Percentiles rank a stretch among this genome's conserved stretches.
These are phyloP conservation scores for Hydrocynus forskahlii DNA, from an alignment of 2,797 vertebrate genomes.

Conservation along the genomic window DNA sequence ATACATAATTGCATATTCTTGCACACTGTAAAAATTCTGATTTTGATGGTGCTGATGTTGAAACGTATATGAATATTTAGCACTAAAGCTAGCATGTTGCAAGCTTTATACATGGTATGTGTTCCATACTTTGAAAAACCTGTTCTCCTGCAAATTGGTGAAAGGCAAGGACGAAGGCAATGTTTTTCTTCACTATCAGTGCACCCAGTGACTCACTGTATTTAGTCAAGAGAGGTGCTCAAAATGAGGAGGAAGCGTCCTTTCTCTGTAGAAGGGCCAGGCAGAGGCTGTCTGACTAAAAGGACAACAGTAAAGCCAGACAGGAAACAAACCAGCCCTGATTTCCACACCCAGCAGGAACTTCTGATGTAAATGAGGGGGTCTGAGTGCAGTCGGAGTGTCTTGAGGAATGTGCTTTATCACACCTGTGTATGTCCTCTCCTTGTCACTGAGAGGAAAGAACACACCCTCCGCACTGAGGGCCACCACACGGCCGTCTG, in stretches of 20 bases:
- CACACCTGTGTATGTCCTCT: slow-evolving; percentile 62
- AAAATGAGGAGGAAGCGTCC: slow-evolving; percentile 21
- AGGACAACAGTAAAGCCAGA: background rate
- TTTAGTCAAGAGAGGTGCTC: slow-evolving; percentile 21
- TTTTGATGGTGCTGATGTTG: background rate
- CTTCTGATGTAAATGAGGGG: background rate
- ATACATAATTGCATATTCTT: too few relatives aligned
- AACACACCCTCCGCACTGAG: slow-evolving; percentile 73
- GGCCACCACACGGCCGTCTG: slow-evolving; percentile 76
- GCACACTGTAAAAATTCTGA: background rate
- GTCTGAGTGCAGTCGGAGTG: background rate
- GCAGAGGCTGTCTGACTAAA: slow-evolving; percentile 2
- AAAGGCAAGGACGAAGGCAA: slow-evolving; percentile 64
- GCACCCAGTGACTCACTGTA: slow-evolving; percentile 31
- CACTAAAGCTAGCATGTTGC: slow-evolving; percentile 12
- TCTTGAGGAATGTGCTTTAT: background rate
- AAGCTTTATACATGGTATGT: slow-evolving; percentile 19
- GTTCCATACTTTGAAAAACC: slow-evolving; percentile 42
- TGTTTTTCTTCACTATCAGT: slow-evolving; percentile 12
- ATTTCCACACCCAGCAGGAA: slow-evolving; percentile 1
- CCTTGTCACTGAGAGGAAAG: slow-evolving; percentile 76
- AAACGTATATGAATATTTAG: background rate
- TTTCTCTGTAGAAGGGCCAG: slow-evolving; percentile 1
- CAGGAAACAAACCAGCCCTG: background rate
- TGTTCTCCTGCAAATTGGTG: slow-evolving; percentile 28